Conservation (phyloP, 2,113 vertebrate species). For the Prochilodus magdalenae region DNA sequence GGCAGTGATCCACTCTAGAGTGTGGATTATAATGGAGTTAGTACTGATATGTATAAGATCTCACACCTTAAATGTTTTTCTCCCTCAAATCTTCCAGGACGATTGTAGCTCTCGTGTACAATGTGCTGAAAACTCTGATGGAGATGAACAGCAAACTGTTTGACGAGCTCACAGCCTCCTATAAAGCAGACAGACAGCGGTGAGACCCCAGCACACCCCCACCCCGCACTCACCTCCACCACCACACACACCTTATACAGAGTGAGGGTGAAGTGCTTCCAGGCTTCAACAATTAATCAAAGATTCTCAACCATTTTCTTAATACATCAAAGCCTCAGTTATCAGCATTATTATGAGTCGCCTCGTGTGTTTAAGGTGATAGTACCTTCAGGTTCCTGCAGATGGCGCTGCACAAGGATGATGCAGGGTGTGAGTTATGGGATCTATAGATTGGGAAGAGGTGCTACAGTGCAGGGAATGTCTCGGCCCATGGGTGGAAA, state of each 20-base stretch:
- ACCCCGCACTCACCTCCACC: no score
- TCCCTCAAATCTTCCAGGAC: slow-evolving; percentile 77
- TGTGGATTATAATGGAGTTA: no score
- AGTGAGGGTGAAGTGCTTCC: no score
- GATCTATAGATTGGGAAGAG: no score
- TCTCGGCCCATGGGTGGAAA: no score
- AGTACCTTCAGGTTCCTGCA: no score
- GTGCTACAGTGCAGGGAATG: no score
- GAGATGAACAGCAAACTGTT: slow-evolving; percentile 98
- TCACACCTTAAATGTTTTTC: background rate
- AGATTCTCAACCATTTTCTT: background rate
- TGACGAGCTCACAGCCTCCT: slow-evolving; percentile 93
- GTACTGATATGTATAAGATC: background rate
- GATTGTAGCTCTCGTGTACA: slow-evolving; percentile 95
- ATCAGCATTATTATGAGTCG: background rate
- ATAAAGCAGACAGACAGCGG: slow-evolving; percentile 94
- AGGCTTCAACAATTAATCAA: background rate
- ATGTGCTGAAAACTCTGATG: slow-evolving; percentile 96
- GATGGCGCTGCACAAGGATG: no score
- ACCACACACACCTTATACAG: no score
- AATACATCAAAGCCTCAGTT: background rate
- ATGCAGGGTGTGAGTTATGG: no score
- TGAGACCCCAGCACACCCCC: slow-evolving; percentile 66
- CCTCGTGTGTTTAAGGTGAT: no score
- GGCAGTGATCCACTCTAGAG: no score